These are phyloP conservation scores for Serrognathus titanus DNA, from an alignment of 2,888 invertebrate genomes.

Conservation along the genomic window DNA sequence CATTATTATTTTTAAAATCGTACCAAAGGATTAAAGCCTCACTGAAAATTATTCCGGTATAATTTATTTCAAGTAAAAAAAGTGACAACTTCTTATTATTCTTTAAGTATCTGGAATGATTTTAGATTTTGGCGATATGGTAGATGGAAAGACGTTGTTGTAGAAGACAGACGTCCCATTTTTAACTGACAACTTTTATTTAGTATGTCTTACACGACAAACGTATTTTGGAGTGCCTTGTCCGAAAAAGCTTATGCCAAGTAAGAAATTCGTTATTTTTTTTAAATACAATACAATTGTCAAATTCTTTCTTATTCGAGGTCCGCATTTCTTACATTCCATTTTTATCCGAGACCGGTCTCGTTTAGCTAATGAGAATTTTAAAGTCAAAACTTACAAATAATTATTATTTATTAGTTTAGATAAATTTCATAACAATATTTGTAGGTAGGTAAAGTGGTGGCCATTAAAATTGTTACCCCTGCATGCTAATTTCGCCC, in stretches of 20 bases:
- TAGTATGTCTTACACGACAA: slow-evolving; percentile 79
- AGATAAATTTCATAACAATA: too few relatives aligned
- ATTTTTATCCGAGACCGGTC: too few relatives aligned
- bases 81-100: neutral
- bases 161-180: slow-evolving; percentile 90
- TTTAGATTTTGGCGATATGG: slow-evolving; percentile 91
- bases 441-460: too few relatives aligned
- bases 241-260: slow-evolving; percentile 95
- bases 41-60: slow-evolving; percentile 91
- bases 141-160: slow-evolving; percentile 87
- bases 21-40: slow-evolving; percentile 94
- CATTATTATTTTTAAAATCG: slow-evolving; percentile 91
- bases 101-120: slow-evolving; percentile 5
- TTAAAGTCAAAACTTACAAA: too few relatives aligned
- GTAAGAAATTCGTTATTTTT: slow-evolving; percentile 44
- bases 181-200: slow-evolving; percentile 79
- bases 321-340: too few relatives aligned
- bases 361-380: too few relatives aligned
- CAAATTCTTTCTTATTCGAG: too few relatives aligned
- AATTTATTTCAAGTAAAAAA: slow-evolving; percentile 80
- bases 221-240: slow-evolving; percentile 95
- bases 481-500: too few relatives aligned
- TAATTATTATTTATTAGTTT: too few relatives aligned
- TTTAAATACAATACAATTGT: too few relatives aligned
- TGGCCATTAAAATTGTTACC: too few relatives aligned